A percentile compares a stretch with the other conserved stretches of the same genome.
These are phyloP conservation scores for Seriola rivoliana DNA, from an alignment of 2,113 vertebrate genomes.

Conservation along the genomic window DNA sequence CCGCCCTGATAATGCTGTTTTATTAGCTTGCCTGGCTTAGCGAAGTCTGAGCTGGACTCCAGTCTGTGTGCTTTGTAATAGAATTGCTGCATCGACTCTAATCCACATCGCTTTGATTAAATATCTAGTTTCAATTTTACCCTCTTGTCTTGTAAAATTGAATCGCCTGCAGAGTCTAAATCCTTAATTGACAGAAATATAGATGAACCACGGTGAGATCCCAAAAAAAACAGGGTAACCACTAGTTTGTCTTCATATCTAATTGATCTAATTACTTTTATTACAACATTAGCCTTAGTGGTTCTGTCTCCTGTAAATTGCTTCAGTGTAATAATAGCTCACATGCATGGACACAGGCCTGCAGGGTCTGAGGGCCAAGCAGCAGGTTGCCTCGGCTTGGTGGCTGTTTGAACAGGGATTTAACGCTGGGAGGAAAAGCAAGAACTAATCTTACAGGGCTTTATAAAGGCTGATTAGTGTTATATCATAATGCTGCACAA, in stretches of 20 bases:
- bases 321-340: slow-evolving; percentile 3
- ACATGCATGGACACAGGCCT: not conserved
- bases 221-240: not conserved
- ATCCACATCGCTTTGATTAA: not conserved
- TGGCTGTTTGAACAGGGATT: slow-evolving; percentile 57
- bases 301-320: not conserved
- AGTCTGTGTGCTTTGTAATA: not conserved
- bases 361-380: slow-evolving; percentile 26
- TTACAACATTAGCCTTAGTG: not conserved
- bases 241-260: not conserved
- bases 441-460: slow-evolving; percentile 33
- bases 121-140: not conserved
- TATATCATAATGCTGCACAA: slow-evolving; percentile 49
- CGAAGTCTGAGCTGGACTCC: slow-evolving; percentile 23
- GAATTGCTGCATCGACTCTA: not conserved
- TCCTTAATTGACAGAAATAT: not conserved
- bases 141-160: not conserved
- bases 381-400: slow-evolving; percentile 49
- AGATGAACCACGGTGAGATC: not conserved
- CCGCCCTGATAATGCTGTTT: slow-evolving; percentile 60
- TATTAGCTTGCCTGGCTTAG: slow-evolving; percentile 53
- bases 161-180: not conserved
- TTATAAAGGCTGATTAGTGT: slow-evolving; percentile 44
- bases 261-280: not conserved
- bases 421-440: slow-evolving; percentile 38